A percentile compares a stretch with the other conserved stretches of the same genome.
phyloP scores from a whole-genome alignment of 2,888 invertebrate species.

The Epirrita christyi region DNA sequence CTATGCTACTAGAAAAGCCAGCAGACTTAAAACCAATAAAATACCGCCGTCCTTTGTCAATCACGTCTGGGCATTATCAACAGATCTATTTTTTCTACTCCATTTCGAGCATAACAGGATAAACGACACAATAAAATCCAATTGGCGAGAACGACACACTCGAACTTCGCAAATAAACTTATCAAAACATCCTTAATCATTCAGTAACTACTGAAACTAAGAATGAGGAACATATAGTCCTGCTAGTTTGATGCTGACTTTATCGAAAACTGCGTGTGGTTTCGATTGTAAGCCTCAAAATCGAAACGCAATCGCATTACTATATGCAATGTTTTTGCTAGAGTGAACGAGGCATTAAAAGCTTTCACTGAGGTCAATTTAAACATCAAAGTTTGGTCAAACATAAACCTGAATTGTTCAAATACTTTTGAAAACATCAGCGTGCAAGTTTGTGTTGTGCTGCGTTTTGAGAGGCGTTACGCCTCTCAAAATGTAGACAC shows the following conservation, averaged over 20 bases:
- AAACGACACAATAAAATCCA: slow-evolving; percentile 50
- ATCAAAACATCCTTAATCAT: slow-evolving; percentile 59
- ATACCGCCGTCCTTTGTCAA: slow-evolving; percentile 3
- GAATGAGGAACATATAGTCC: slow-evolving; percentile 17
- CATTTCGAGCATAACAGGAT: slow-evolving; percentile 37
- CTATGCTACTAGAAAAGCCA: background rate
- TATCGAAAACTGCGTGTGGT: no score
- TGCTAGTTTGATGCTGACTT: background rate
- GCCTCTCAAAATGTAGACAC: no score
- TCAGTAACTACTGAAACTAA: slow-evolving; percentile 29
- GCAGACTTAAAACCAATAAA: background rate
- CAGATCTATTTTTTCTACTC: slow-evolving; percentile 24
- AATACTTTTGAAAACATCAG: background rate
- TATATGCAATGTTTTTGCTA: no score
- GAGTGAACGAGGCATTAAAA: no score
- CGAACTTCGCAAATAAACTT: slow-evolving; percentile 50
- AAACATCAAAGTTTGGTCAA: no score
- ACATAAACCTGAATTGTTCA: no score
- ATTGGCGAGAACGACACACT: slow-evolving; percentile 43
- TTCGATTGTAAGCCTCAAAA: no score
- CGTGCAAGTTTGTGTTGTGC: no score
- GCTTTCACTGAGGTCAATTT: no score
- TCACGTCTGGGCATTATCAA: slow-evolving; percentile 14
- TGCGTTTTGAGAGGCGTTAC: no score
- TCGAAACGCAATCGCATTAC: background rate